Base-by-base conservation (phyloP, 2,113 vertebrate species). In the Thunnus thynnus region DNA sequence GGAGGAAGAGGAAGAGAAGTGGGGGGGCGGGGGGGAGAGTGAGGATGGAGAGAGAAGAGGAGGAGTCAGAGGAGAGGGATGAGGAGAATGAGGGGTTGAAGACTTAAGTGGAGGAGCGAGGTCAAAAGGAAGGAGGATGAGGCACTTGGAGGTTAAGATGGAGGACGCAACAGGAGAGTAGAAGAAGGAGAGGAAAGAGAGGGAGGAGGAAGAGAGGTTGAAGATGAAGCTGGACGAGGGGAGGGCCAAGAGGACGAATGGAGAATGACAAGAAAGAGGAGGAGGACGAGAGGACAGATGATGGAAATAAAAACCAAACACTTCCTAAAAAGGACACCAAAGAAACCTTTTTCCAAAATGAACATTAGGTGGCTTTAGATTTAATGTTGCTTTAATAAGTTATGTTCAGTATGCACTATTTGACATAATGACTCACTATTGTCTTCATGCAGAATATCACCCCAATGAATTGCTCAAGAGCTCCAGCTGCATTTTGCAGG, bases 251-350 rank as follows among this genome's bases (percentile, higher is more conserved):
- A 54, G 52, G 25, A 60, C 51, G 68, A 78, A 55, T n/a, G 27
- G 64, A 54, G 13, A 20, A 72, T 64, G 69, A 52, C 50, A 48
- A 60, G 30, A 51, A 27, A 48, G 12, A 72, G 30, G 56, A 52
- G 56, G 25, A 51, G 65, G 50, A 32, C 18, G 27, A 27, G 22
- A n/a, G 48, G 25, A 25, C 25, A 64, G 65, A 81, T 27, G 13
- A 41, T 55, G 56, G 17, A 70, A 61, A 66, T 25, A 62, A 78
- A 61, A 85, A 83, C 72, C 67, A 72, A 66, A 73, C 52, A 63
- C 56, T 75, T 72, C 69, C 72, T 20, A 78, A 88, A 69, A 72
- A 64, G 68, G 58, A 84, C 20, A 82, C 57, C 18, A 65, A 51
- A 72, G 56, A 76, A 41, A 48, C 46, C 16, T 12, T 66, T 52